Evolutionary conservation across 1,140 invertebrate species (phyloP).

Genomic region (Drosophila dunni): DNA sequence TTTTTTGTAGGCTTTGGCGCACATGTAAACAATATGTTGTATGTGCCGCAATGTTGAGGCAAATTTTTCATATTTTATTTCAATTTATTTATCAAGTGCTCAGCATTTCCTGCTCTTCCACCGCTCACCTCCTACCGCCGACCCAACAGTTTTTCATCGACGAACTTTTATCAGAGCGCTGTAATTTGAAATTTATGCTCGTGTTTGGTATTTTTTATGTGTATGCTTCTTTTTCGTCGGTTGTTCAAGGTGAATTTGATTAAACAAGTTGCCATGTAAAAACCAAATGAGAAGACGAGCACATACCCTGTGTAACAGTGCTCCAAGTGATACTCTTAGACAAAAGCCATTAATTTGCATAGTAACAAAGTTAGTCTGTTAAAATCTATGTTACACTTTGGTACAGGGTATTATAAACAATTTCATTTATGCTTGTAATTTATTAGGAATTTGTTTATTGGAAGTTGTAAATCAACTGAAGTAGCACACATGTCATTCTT

Average conservation of each 20-base stretch:
- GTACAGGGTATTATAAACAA: conserved; percentile 3
- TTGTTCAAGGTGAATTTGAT: conserved; percentile 70
- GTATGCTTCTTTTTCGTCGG: conserved; percentile 14
- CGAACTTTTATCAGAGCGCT: conserved; percentile 36
- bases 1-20: conserved; percentile 24
- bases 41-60: conserved; percentile 40
- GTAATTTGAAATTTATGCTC: conserved; percentile 59
- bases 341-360: background rate
- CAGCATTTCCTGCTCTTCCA: conserved; percentile 25
- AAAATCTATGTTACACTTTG: background rate
- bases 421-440: conserved; percentile 1
- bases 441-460: conserved; percentile 39
- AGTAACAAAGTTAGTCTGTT: background rate
- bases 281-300: background rate
- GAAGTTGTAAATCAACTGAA: conserved; percentile 54
- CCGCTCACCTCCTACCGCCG: background rate
- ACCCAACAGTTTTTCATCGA: background rate
- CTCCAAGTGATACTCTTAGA: too few species aligned
- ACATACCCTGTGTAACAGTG: background rate
- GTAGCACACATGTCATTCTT: conserved; percentile 7
- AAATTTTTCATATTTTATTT: conserved; percentile 56
- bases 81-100: conserved; percentile 70
- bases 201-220: conserved; percentile 23
- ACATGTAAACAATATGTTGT: conserved; percentile 57
- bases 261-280: conserved; percentile 34